Evolutionary conservation across 2,113 vertebrate species (phyloP).

Genomic region (Chrysemys picta): DNA sequence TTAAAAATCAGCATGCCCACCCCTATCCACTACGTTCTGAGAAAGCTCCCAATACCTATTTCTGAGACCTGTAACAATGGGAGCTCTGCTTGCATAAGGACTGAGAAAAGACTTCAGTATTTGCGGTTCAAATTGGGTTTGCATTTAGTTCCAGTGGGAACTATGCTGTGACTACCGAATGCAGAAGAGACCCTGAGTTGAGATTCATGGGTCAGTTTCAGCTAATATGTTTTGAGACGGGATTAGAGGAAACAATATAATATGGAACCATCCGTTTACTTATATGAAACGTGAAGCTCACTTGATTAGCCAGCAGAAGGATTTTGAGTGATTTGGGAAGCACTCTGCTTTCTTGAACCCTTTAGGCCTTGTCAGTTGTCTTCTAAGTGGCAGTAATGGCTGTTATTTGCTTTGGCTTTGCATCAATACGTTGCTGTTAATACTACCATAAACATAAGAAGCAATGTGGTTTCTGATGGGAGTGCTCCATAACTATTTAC

Average conservation of each 20-base stretch:
- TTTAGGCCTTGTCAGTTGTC: background rate
- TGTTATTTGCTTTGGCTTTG: background rate
- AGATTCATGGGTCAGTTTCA: slow-evolving; percentile 24
- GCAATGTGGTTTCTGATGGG: background rate
- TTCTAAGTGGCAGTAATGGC: background rate
- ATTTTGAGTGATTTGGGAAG: background rate
- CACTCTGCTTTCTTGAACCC: slow-evolving; percentile 14
- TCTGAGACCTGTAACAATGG: background rate
- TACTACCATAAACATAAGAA: background rate
- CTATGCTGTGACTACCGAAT: background rate
- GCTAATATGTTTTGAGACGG: slow-evolving; percentile 42
- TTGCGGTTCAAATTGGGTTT: slow-evolving; percentile 5
- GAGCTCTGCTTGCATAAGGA: background rate
- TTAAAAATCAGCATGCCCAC: slow-evolving; percentile 16
- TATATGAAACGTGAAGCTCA: slow-evolving; percentile 37
- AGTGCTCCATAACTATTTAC: background rate
- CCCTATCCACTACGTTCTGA: background rate
- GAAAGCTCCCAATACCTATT: background rate
- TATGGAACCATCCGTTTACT: slow-evolving; percentile 37
- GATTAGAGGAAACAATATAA: slow-evolving; percentile 23
- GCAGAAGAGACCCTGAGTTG: slow-evolving; percentile 24
- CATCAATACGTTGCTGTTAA: background rate
- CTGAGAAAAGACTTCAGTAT: background rate
- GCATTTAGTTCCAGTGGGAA: background rate
- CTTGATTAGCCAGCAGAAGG: slow-evolving; percentile 19